Evolutionary conservation across 1,140 invertebrate genomes (phyloP).

Genomic region (Penaeus vannamei): DNA sequence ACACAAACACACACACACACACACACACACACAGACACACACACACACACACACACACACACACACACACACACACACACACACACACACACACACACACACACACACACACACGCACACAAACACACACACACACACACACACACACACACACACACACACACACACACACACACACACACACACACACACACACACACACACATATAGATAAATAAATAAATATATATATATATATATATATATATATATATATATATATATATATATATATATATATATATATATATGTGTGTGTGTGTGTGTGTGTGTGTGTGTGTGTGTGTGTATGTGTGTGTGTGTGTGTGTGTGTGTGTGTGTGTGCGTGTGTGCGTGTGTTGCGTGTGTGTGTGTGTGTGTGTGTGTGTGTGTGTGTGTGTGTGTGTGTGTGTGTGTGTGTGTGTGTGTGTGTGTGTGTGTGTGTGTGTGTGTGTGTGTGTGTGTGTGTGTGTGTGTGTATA

Average conservation of each 20-base stretch:
- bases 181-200: background rate
- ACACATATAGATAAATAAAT: conserved; percentile 12
- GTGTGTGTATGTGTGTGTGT: conserved; percentile 4
- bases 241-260: background rate
- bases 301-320: background rate
- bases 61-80: background rate
- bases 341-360: background rate
- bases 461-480: background rate
- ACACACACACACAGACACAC: conserved; percentile 5
- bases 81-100: no score
- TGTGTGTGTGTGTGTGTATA: background rate
- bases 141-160: background rate
- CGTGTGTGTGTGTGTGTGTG: background rate
- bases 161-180: background rate
- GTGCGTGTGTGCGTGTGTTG: no score
- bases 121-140: background rate
- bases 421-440: background rate
- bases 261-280: conserved; percentile 40
- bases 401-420: background rate
- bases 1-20: conserved; percentile 5
- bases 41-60: background rate
- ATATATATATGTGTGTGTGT: conserved; percentile 19
- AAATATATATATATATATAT: background rate
- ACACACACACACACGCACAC: background rate
- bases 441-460: background rate